Percentiles rank a stretch among this genome's conserved stretches.
Conservation (phyloP, 2,113 vertebrate species). For the Mungos mungo region DNA sequence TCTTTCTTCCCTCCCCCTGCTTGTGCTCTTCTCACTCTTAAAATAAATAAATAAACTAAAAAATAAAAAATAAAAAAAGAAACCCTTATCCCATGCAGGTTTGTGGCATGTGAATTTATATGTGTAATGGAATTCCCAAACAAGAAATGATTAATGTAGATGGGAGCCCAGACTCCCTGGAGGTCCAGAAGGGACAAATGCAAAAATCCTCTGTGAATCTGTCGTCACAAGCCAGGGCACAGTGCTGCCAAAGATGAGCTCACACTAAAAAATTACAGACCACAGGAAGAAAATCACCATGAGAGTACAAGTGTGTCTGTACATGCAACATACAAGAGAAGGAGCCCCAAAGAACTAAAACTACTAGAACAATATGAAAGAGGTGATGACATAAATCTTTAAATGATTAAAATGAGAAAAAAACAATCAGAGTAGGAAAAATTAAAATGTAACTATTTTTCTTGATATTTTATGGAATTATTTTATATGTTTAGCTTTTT, state of each 20-base stretch:
- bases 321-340: neutral
- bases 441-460: neutral
- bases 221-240: neutral
- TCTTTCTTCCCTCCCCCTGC: too few species aligned
- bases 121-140: neutral
- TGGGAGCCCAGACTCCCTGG: neutral
- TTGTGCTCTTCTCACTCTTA: too few species aligned
- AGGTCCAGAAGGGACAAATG: neutral
- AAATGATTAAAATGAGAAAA: neutral
- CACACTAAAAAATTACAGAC: neutral
- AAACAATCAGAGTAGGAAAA: neutral
- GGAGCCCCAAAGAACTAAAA: neutral
- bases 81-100: neutral
- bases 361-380: neutral
- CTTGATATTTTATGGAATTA: neutral
- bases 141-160: neutral
- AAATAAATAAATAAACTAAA: too few species aligned
- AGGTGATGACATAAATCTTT: neutral
- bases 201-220: neutral
- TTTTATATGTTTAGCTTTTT: neutral
- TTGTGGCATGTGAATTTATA: neutral
- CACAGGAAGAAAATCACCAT: neutral
- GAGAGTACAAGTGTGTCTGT: neutral
- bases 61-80: neutral
- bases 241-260: neutral